Evolutionary conservation across 2,113 vertebrate genomes (phyloP).

Genomic region (Hydrolagus affinis): DNA sequence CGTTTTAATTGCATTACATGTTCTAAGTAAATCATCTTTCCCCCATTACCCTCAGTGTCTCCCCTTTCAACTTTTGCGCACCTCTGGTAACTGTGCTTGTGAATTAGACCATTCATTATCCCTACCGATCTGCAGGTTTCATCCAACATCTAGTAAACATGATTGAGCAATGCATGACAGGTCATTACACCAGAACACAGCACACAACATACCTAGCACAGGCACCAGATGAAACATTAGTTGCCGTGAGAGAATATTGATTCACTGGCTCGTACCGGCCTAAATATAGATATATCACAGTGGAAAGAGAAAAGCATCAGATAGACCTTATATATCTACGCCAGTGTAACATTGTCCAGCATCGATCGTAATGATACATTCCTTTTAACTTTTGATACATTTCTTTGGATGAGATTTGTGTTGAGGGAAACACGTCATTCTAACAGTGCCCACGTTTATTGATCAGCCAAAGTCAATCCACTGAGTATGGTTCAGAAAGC

Average conservation of each 20-base stretch:
- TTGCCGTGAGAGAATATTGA: constrained; percentile 48
- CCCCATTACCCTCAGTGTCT: not conserved
- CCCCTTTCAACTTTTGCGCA: not conserved
- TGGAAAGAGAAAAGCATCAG: constrained; percentile 37
- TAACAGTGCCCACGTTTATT: constrained; percentile 41
- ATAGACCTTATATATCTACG: constrained; percentile 36
- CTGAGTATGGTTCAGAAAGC: not conserved
- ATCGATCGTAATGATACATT: constrained; percentile 48
- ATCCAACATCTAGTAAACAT: not conserved
- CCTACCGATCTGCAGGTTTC: constrained; percentile 29
- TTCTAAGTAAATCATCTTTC: not conserved
- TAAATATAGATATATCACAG: constrained; percentile 49
- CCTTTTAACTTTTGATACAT: constrained; percentile 37
- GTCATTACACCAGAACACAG: constrained; percentile 32
- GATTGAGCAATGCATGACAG: constrained; percentile 25
- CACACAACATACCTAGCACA: constrained; percentile 34
- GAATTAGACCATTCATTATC: constrained; percentile 39
- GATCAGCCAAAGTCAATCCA: constrained; percentile 41
- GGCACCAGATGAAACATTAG: constrained; percentile 47
- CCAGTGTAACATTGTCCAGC: constrained; percentile 39
- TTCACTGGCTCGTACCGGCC: constrained; percentile 40
- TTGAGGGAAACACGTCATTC: constrained; percentile 43
- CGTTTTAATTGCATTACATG: not conserved
- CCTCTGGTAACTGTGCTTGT: not conserved
- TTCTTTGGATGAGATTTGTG: constrained; percentile 29